Percentiles rank a stretch among this genome's conserved stretches.
phyloP scores from a whole-genome alignment of 2,113 vertebrate species.

The Nyctereutes procyonoides region DNA sequence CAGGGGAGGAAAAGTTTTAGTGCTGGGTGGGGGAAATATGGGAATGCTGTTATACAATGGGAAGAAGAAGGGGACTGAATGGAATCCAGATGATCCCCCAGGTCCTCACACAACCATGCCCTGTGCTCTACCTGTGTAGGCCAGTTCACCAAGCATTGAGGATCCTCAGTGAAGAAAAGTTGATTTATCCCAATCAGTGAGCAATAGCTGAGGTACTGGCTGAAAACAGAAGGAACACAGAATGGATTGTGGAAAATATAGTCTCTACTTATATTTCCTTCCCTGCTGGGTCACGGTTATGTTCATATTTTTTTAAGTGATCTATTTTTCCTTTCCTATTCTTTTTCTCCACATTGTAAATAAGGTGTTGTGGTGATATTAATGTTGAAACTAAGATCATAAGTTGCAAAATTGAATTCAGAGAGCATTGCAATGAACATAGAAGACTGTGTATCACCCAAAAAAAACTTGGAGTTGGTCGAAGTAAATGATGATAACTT shows the following conservation, averaged over 20 bases:
- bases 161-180: background rate
- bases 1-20: background rate
- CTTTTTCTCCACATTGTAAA: background rate
- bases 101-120: background rate
- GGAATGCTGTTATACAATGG: background rate
- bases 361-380: background rate
- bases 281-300: background rate
- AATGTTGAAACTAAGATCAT: background rate
- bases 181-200: background rate
- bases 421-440: background rate
- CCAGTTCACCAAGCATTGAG: background rate
- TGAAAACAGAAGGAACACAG: background rate
- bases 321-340: background rate
- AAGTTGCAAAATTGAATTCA: background rate
- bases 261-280: background rate
- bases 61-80: background rate
- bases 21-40: background rate
- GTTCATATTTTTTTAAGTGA: background rate
- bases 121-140: fast-evolving
- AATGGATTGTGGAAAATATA: no score
- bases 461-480: background rate
- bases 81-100: background rate
- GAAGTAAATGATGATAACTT: background rate
- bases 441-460: background rate
- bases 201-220: background rate